Evolutionary conservation across 2,888 invertebrate species (phyloP), one percentile per base, ranked within the genome.

Genomic region (Schrankia costaestrigalis): DNA sequence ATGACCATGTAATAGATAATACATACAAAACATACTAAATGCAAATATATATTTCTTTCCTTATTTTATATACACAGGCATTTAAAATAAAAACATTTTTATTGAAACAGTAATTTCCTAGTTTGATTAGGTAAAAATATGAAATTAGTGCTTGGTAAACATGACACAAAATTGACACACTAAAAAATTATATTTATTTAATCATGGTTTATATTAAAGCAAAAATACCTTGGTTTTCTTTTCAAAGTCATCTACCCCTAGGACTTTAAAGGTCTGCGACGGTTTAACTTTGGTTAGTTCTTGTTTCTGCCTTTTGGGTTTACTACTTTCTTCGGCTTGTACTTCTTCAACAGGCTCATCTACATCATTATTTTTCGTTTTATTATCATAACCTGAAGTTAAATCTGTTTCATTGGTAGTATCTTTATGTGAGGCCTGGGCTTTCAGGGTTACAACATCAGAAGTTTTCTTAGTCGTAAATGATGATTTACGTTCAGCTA

Each of bases 181-280:
- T n/a, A n/a, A n/a, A n/a, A n/a, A n/a, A n/a, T n/a, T n/a, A n/a
- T n/a, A n/a, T n/a, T n/a, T n/a, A n/a, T n/a, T n/a, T n/a, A n/a
- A n/a, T n/a, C n/a, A n/a, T n/a, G n/a, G n/a, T n/a, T n/a, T n/a
- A n/a, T n/a, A n/a, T n/a, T n/a, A 13, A 26, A 10, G 1, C 2
- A 9, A n/a, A 3, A 5, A 46, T 52, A 90, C 91, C 69, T 90
- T 90, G 1, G 63, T 48, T 46, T 86, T 91, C 55, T 90, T 90
- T 50, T 83, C 81, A 64, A 90, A 89, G 37, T 89, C 90, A 56
- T 90, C 90, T 34, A 82, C 88, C 3, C 94, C 94, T 29, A 95
- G 83, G 11, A 95, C 88, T 60, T 92, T 92, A 60, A 92, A 94
- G 53, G 90, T 87, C 35, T 74, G 49, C 11, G 52, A 43, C 12